A percentile compares a stretch with the other conserved stretches of the same genome.
Evolutionary conservation across 2,888 invertebrate genomes (phyloP).

Genomic region (Rhabditophanes sp.): DNA sequence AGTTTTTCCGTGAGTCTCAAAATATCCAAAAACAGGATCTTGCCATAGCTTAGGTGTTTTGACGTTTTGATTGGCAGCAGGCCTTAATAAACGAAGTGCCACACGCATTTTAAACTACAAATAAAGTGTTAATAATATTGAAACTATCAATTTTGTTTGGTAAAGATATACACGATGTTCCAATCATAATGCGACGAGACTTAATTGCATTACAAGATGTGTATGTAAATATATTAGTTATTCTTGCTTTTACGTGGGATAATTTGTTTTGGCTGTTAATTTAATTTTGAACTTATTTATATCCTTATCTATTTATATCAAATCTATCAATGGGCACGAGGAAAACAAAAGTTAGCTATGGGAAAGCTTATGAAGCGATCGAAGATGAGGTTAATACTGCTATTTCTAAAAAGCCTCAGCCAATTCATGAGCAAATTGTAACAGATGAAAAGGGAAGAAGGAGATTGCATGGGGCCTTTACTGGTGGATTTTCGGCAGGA

Average conservation of each 20-base stretch:
- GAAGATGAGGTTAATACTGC: too few relatives aligned
- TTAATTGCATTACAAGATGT: too few relatives aligned
- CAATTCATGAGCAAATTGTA: slow-evolving; percentile 66
- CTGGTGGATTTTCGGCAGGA: slow-evolving; percentile 92
- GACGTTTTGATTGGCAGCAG: slow-evolving; percentile 42
- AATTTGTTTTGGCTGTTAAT: too few relatives aligned
- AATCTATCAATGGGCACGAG: slow-evolving; percentile 12
- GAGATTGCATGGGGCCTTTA: slow-evolving; percentile 94
- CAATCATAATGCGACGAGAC: too few relatives aligned
- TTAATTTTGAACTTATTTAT: background rate
- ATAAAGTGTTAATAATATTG: background rate
- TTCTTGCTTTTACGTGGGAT: too few relatives aligned
- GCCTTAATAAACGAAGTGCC: slow-evolving; percentile 29
- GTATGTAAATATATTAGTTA: too few relatives aligned
- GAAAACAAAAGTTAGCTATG: slow-evolving; percentile 16
- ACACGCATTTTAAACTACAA: slow-evolving; percentile 19
- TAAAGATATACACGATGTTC: too few relatives aligned
- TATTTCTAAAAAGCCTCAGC: slow-evolving; percentile 57
- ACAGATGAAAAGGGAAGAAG: slow-evolving; percentile 72
- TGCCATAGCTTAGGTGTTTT: slow-evolving; percentile 40
- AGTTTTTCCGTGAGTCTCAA: slow-evolving; percentile 36
- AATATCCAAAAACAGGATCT: slow-evolving; percentile 27
- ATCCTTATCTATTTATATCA: slow-evolving; percentile 1
- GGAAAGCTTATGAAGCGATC: slow-evolving; percentile 14
- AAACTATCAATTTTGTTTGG: too few relatives aligned